Evolutionary conservation across 2,888 invertebrate genomes (phyloP).

Genomic region (Ametastegia equiseti): DNA sequence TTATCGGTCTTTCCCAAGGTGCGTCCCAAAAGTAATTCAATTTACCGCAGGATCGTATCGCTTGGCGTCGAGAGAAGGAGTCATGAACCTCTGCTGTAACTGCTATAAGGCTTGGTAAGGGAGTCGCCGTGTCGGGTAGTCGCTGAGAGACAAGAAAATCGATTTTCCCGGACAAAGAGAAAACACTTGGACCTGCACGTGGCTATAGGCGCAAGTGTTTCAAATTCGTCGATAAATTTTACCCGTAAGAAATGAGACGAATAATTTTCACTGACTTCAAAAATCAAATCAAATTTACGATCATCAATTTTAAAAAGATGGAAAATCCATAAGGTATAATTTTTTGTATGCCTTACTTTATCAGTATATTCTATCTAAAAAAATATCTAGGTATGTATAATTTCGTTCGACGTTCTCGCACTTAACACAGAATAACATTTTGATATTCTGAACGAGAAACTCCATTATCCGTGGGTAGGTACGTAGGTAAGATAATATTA

Average conservation of each 20-base stretch:
- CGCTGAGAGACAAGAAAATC: not conserved
- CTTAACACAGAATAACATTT: too few relatives aligned
- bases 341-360: too few relatives aligned
- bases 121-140: not conserved
- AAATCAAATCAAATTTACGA: not conserved
- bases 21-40: slow-evolving; percentile 33
- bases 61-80: slow-evolving; percentile 30
- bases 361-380: too few relatives aligned
- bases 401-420: too few relatives aligned
- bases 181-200: slow-evolving; percentile 5
- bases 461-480: too few relatives aligned
- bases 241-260: not conserved
- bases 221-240: not conserved
- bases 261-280: not conserved
- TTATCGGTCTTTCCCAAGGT: not conserved
- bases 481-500: too few relatives aligned
- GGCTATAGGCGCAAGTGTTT: not conserved
- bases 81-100: slow-evolving; percentile 30
- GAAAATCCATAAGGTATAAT: too few relatives aligned
- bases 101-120: slow-evolving; percentile 18
- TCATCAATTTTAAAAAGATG: not conserved
- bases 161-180: slow-evolving; percentile 32
- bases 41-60: slow-evolving; percentile 41
- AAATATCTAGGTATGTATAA: too few relatives aligned
- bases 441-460: too few relatives aligned